Evolutionary conservation across 1,140 invertebrate genomes (phyloP).

Genomic region (Leucophenga varia): DNA sequence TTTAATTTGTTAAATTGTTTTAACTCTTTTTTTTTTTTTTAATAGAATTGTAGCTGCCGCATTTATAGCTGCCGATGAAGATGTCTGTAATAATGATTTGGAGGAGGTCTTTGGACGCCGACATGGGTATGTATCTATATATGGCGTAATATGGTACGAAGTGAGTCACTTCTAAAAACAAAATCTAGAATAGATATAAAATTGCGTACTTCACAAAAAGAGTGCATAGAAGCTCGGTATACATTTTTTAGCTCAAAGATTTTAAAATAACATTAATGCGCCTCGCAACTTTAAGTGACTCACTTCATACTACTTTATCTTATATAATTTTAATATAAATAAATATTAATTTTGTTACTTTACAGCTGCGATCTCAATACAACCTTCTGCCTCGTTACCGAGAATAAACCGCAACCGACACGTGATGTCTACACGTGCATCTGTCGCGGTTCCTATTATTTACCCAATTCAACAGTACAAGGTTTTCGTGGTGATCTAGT

Average conservation of each 20-base stretch:
- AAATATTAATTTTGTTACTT: not conserved
- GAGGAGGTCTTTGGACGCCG: conserved; percentile 53
- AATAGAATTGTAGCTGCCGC: conserved; percentile 53
- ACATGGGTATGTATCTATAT: conserved; percentile 47
- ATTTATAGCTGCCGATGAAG: conserved; percentile 54
- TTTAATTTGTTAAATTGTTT: not conserved
- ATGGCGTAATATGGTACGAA: no score
- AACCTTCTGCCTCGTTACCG: conserved; percentile 51
- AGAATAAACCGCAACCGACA: conserved; percentile 33
- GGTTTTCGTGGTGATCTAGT: conserved; percentile 58
- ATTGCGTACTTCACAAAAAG: no score
- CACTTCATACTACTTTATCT: not conserved
- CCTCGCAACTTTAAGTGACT: no score
- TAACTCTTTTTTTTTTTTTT: conserved; percentile 5
- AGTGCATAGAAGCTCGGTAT: no score
- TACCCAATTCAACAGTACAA: conserved; percentile 56
- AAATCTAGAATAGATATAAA: no score
- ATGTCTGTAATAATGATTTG: conserved; percentile 55
- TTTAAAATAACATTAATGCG: no score
- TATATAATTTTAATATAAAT: not conserved
- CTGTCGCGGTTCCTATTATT: conserved; percentile 58
- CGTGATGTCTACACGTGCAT: conserved; percentile 57
- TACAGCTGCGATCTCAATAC: conserved; percentile 55
- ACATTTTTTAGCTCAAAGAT: no score
- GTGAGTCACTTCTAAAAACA: no score